Percentiles rank a stretch among this genome's conserved stretches.
Conservation (phyloP, 2,113 vertebrate genomes). For the Rafetus swinhoei region DNA sequence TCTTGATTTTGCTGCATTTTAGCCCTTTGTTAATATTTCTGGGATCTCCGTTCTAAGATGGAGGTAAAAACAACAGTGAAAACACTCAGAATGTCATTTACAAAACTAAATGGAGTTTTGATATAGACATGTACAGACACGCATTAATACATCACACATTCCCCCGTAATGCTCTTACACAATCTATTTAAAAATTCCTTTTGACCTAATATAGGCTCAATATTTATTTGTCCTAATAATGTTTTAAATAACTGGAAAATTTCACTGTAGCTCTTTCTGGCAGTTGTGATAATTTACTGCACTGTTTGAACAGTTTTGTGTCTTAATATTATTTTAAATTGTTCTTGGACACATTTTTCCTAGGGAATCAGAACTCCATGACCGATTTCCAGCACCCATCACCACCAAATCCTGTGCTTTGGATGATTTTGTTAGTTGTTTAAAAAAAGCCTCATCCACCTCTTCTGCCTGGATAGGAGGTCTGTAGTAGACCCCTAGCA, state of each 20-base stretch:
- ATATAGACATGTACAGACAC: not conserved
- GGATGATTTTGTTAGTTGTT: too few species aligned
- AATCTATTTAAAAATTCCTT: not conserved
- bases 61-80: too few species aligned
- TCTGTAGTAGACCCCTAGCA: too few species aligned
- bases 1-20: not conserved
- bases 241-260: not conserved
- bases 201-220: not conserved
- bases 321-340: not conserved
- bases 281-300: not conserved
- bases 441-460: too few species aligned
- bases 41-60: not conserved
- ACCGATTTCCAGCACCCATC: not conserved
- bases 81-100: too few species aligned
- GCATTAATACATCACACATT: not conserved
- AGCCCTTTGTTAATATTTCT: not conserved
- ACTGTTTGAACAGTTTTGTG: not conserved
- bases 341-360: not conserved
- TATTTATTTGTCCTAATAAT: not conserved
- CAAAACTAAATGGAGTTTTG: not conserved
- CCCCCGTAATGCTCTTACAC: not conserved
- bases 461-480: too few species aligned
- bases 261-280: not conserved
- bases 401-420: too few species aligned
- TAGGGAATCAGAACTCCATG: not conserved